Percentiles rank a stretch among this genome's conserved stretches.
These are phyloP conservation scores for Ardeotis arabs DNA, from an alignment of 2,113 vertebrate species.

Conservation along the genomic window DNA sequence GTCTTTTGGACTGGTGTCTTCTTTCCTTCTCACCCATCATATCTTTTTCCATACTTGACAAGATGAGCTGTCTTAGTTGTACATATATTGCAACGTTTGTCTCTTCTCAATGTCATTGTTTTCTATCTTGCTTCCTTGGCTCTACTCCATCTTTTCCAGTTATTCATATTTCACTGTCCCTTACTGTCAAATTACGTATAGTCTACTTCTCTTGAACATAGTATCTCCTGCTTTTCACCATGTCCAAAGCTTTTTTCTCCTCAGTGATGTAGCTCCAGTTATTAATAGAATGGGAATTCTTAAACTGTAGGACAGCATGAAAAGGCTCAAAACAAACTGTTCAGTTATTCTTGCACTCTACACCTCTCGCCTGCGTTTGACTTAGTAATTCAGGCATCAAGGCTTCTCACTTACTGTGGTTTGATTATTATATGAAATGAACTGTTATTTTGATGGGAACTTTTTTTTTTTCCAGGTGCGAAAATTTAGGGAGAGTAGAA, in stretches of 20 bases:
- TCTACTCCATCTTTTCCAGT: background rate
- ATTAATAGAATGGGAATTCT: background rate
- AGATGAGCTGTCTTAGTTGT: background rate
- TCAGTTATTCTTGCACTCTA: background rate
- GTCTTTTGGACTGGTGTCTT: background rate
- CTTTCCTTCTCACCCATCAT: background rate
- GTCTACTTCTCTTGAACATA: background rate
- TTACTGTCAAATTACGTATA: background rate
- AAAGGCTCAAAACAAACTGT: background rate
- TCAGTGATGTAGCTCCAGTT: background rate
- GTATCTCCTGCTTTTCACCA: background rate
- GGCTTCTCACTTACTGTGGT: background rate
- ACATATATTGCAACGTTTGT: background rate
- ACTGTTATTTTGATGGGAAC: background rate
- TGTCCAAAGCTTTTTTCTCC: background rate
- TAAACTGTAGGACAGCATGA: background rate
- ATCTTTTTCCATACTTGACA: background rate
- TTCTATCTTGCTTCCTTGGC: background rate
- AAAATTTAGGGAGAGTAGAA: slow-evolving; percentile 86
- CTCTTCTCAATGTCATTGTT: background rate
- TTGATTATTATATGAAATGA: background rate
- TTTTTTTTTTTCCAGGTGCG: slow-evolving; percentile 75
- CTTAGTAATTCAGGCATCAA: background rate
- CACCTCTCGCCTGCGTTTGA: background rate
- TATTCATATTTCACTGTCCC: background rate